These are phyloP conservation scores for Ondatra zibethicus DNA, from an alignment of 2,113 vertebrate genomes.

Conservation along the genomic window DNA sequence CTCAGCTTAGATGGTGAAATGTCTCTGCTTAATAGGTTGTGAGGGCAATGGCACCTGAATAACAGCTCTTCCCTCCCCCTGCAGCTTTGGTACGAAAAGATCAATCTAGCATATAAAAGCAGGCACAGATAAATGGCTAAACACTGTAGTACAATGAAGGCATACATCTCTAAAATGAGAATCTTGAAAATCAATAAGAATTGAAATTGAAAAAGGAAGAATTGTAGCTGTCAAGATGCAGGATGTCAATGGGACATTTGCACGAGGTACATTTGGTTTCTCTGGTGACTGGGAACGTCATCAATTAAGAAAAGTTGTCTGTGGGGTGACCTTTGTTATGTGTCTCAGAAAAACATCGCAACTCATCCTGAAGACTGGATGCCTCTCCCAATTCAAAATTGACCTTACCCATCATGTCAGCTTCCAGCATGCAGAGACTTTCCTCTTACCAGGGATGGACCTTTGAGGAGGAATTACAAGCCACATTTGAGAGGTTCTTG, in stretches of 20 bases:
- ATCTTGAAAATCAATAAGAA: constrained; percentile 87
- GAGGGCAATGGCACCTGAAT: constrained; percentile 73
- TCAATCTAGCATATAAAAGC: constrained; percentile 82
- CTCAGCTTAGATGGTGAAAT: constrained; percentile 46
- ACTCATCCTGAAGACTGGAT: not conserved
- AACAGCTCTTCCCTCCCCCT: constrained; percentile 66
- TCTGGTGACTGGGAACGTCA: not conserved
- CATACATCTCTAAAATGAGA: constrained; percentile 85
- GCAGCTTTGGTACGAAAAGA: constrained; percentile 69
- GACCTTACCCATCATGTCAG: constrained; percentile 6
- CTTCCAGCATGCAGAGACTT: not conserved
- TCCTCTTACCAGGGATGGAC: not conserved
- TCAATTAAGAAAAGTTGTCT: constrained; percentile 69
- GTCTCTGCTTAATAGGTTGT: constrained; percentile 63
- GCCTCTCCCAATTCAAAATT: constrained; percentile 36
- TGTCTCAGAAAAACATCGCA: constrained; percentile 54
- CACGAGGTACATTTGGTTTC: constrained; percentile 4
- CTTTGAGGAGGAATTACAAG: not conserved
- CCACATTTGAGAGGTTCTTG: not conserved
- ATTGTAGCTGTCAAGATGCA: constrained; percentile 78
- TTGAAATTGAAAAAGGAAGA: constrained; percentile 86
- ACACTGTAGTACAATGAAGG: constrained; percentile 82
- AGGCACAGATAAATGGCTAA: constrained; percentile 85
- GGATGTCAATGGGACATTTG: not conserved
- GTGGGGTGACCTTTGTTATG: constrained; percentile 61